phyloP scores from a whole-genome alignment of 1,140 invertebrate genomes.

The Drosophila equinoxialis region DNA sequence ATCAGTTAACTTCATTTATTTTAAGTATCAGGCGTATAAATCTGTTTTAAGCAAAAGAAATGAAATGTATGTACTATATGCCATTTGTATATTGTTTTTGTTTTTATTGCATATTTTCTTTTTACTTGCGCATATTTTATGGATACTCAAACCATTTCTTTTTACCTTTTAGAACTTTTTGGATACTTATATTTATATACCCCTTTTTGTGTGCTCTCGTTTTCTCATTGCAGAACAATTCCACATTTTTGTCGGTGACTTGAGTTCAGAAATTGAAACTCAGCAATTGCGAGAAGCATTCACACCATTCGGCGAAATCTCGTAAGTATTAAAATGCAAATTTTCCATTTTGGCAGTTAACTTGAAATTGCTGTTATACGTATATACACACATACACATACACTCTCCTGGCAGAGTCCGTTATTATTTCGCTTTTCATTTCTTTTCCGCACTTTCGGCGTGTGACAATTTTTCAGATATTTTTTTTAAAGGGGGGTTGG shows the following conservation, averaged over 20 bases:
- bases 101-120: conserved; percentile 43
- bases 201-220: conserved; percentile 20
- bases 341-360: conserved; percentile 68
- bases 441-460: conserved; percentile 16
- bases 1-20: too few species aligned
- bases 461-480: conserved; percentile 37
- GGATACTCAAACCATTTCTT: conserved; percentile 27
- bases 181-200: conserved; percentile 30
- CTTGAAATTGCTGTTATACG: conserved; percentile 48
- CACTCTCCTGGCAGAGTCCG: conserved; percentile 10
- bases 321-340: conserved; percentile 85
- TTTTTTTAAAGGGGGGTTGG: background rate
- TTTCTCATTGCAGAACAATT: conserved; percentile 91
- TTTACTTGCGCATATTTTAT: conserved; percentile 60
- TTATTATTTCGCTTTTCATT: conserved; percentile 33
- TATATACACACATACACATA: background rate
- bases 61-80: background rate
- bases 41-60: conserved; percentile 45
- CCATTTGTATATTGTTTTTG: conserved; percentile 35
- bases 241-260: conserved; percentile 99
- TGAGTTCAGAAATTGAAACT: conserved; percentile 99
- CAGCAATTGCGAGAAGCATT: conserved; percentile 98
- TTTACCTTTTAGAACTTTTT: conserved; percentile 30
- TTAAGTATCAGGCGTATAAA: background rate
- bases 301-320: conserved; percentile 98